Percentiles rank a stretch among this genome's conserved stretches.
phyloP scores from a whole-genome alignment of 2,113 vertebrate genomes.

The Desmodus rotundus region DNA sequence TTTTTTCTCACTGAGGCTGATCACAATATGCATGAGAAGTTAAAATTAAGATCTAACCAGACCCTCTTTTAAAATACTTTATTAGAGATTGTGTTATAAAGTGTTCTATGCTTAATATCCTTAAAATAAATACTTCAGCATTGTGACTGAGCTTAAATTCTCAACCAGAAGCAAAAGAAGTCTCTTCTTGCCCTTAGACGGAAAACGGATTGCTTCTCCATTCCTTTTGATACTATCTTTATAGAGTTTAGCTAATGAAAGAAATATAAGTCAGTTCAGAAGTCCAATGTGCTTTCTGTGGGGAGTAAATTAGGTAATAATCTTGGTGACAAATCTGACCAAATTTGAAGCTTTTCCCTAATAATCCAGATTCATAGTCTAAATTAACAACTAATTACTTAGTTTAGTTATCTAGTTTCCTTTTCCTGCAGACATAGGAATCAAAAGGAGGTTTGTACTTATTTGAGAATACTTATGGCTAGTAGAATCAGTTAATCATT shows the following conservation, averaged over 20 bases:
- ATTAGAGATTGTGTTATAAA: neutral
- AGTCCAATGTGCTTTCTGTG: neutral
- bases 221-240: neutral
- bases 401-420: neutral
- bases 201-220: neutral
- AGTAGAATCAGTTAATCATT: slow-evolving; percentile 7
- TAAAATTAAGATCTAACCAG: slow-evolving; percentile 31
- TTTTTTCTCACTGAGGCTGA: neutral
- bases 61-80: neutral
- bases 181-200: neutral
- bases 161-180: neutral
- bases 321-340: neutral
- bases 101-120: neutral
- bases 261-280: slow-evolving; percentile 24
- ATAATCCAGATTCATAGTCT: neutral
- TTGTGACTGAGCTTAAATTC: slow-evolving; percentile 2
- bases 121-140: slow-evolving; percentile 15
- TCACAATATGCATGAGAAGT: neutral
- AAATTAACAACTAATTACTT: neutral
- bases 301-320: neutral
- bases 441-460: neutral
- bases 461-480: neutral
- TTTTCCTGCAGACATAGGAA: neutral
- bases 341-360: slow-evolving; percentile 2
- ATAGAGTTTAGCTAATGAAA: neutral